Evolutionary conservation across 1,140 invertebrate genomes (phyloP).

Genomic region (Heterodera schachtii): DNA sequence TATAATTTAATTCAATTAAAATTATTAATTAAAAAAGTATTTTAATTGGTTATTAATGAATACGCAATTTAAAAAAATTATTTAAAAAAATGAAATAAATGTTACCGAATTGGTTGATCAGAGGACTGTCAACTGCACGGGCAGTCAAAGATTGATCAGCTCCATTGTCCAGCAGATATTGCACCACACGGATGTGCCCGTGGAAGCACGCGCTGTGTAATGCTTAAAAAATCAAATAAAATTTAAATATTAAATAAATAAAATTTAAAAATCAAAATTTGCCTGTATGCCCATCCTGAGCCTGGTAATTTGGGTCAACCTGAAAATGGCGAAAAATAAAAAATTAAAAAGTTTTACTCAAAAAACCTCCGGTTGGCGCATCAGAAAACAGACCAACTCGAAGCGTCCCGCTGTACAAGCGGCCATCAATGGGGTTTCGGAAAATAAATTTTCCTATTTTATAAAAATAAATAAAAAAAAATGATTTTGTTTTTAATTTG

Average conservation of each 20-base stretch:
- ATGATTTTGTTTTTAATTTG: too few species aligned
- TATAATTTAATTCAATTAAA: too few species aligned
- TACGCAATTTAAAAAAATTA: constrained; percentile 5
- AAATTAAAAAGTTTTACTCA: background rate
- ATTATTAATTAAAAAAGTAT: constrained; percentile 34
- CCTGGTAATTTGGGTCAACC: constrained; percentile 68
- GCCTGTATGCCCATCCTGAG: constrained; percentile 69
- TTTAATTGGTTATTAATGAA: too few species aligned
- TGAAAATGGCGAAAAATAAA: background rate
- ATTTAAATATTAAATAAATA: constrained; percentile 1
- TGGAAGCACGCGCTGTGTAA: constrained; percentile 70
- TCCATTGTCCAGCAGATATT: constrained; percentile 69
- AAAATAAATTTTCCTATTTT: constrained; percentile 68
- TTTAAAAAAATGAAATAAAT: constrained; percentile 15
- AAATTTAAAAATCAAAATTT: constrained; percentile 14
- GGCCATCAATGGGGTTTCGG: constrained; percentile 69
- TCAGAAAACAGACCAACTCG: constrained; percentile 68
- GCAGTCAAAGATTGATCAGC: constrained; percentile 68
- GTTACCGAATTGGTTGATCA: constrained; percentile 23
- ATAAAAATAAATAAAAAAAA: too few species aligned
- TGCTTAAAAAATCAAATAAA: too few species aligned
- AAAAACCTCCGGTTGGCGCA: constrained; percentile 65
- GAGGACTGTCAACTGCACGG: constrained; percentile 55
- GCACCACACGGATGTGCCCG: constrained; percentile 68
- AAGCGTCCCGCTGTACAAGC: constrained; percentile 69